phyloP scores from a whole-genome alignment of 2,888 invertebrate genomes.

The Erannis defoliaria region DNA sequence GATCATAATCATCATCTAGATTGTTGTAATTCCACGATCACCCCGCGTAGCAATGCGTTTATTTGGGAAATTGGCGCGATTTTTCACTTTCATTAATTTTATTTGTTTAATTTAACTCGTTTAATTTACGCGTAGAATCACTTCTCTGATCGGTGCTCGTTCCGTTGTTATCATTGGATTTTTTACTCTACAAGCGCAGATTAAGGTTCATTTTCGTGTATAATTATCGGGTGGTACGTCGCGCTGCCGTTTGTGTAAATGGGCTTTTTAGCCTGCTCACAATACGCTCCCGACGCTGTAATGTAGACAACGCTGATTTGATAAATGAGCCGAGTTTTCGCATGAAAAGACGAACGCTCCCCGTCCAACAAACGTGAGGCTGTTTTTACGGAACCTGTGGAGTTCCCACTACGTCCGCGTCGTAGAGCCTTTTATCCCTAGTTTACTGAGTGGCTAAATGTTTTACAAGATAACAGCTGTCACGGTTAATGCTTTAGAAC shows the following conservation, averaged over 20 bases:
- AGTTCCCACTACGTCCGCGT: slow-evolving; percentile 58
- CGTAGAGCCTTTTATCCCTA: slow-evolving; percentile 55
- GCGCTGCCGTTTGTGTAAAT: slow-evolving; percentile 66
- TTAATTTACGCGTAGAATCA: slow-evolving; percentile 72
- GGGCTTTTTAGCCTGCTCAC: slow-evolving; percentile 77
- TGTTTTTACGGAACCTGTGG: slow-evolving; percentile 68
- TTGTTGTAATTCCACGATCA: slow-evolving; percentile 49
- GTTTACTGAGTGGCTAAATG: slow-evolving; percentile 45
- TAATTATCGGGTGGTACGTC: slow-evolving; percentile 55
- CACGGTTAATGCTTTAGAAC: slow-evolving; percentile 35
- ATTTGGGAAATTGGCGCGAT: slow-evolving; percentile 65
- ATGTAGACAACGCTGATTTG: slow-evolving; percentile 81
- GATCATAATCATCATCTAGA: slow-evolving; percentile 37
- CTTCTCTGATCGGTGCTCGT: slow-evolving; percentile 61
- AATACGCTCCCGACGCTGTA: slow-evolving; percentile 71
- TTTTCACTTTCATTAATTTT: slow-evolving; percentile 73
- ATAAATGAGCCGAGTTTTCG: slow-evolving; percentile 78
- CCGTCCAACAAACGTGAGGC: slow-evolving; percentile 60
- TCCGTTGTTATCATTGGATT: slow-evolving; percentile 39
- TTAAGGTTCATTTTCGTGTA: slow-evolving; percentile 64
- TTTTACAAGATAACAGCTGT: slow-evolving; percentile 42
- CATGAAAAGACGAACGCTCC: slow-evolving; percentile 70
- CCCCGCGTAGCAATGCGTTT: slow-evolving; percentile 61
- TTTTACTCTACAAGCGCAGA: slow-evolving; percentile 36
- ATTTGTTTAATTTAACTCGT: slow-evolving; percentile 76